Base-by-base conservation (phyloP, 1,140 invertebrate genomes). In the Drosophila nebulosa region DNA sequence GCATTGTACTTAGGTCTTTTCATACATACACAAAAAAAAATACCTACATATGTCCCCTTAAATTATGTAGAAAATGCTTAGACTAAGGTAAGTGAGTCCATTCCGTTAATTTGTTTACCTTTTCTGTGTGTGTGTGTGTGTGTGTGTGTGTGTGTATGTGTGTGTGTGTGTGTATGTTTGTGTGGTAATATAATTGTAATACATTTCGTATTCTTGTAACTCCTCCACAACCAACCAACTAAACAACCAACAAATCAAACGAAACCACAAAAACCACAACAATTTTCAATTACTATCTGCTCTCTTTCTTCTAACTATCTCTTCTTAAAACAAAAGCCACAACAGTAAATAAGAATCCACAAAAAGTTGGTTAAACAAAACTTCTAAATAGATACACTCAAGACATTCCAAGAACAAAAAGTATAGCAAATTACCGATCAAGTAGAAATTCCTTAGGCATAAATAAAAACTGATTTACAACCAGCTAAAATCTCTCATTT, bases 11-110 rank as follows among this genome's bases (percentile, higher is more conserved):
- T 79, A 84, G 79, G 75, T 79, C n/a, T n/a, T n/a, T 79, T 74
- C 39, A 60, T 72, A 32, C 30, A 32, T 3, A 32, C 30, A 32
- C 30, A 12, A 32, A 32, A 32, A 32, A 32, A 12, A 32, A 32
- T 12, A 32, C 30, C 9, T 3, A 32, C 24, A 24, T 4, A 32
- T 12, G 10, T 12, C 9, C 3, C n/a, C n/a, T n/a, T n/a, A n/a
- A 32, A 10, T 32, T 32, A 32, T 32, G 30, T 32, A 32, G 4
- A 10, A 32, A 32, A 32, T 12, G 10, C 59, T 69, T 85, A 85
- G 80, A 65, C 73, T 73, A 84, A 84, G 80, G 80, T 84, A 84
- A 84, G 80, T 84, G 80, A 42, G 46, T 69, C 51, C 24, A 75
- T 72, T 74, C 64, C 60, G 78, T 71, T 74, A 78, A 59, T 57